Conservation (phyloP, 2,888 invertebrate species). For the Erpobdella octoculata region DNA sequence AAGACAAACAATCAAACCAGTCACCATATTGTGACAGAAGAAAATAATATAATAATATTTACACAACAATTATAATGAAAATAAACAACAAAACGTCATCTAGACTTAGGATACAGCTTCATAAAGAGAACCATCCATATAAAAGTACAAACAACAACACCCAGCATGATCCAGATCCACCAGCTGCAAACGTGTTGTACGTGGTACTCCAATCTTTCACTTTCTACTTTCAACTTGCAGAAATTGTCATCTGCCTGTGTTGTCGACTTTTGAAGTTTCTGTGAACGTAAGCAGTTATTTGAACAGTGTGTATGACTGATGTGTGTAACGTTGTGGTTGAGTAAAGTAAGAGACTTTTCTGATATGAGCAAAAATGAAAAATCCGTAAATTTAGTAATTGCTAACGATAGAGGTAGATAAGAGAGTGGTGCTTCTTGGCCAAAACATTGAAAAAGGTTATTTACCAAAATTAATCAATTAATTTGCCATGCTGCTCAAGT, state of each 20-base stretch:
- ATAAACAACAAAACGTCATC: slow-evolving; percentile 7
- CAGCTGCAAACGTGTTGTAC: slow-evolving; percentile 82
- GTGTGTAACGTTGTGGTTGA: too few species aligned
- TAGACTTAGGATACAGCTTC: slow-evolving; percentile 66
- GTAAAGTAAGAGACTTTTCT: not conserved
- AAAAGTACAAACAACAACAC: slow-evolving; percentile 75
- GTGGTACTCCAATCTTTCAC: slow-evolving; percentile 73
- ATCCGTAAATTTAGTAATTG: not conserved
- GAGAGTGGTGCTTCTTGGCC: too few species aligned
- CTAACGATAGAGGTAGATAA: too few species aligned
- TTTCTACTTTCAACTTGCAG: slow-evolving; percentile 68
- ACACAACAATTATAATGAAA: too few species aligned
- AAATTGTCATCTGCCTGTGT: slow-evolving; percentile 72
- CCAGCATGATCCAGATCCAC: slow-evolving; percentile 86
- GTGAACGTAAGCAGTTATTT: too few species aligned
- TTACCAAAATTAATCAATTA: too few species aligned
- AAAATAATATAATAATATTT: too few species aligned
- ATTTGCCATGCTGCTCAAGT: too few species aligned
- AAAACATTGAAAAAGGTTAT: too few species aligned
- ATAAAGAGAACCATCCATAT: slow-evolving; percentile 87
- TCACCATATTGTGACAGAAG: too few species aligned
- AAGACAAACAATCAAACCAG: too few species aligned
- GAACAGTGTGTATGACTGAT: too few species aligned
- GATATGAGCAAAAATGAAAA: not conserved
- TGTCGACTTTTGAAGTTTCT: slow-evolving; percentile 69